Conservation (phyloP, 2,113 vertebrate genomes). For the Sorex araneus region DNA sequence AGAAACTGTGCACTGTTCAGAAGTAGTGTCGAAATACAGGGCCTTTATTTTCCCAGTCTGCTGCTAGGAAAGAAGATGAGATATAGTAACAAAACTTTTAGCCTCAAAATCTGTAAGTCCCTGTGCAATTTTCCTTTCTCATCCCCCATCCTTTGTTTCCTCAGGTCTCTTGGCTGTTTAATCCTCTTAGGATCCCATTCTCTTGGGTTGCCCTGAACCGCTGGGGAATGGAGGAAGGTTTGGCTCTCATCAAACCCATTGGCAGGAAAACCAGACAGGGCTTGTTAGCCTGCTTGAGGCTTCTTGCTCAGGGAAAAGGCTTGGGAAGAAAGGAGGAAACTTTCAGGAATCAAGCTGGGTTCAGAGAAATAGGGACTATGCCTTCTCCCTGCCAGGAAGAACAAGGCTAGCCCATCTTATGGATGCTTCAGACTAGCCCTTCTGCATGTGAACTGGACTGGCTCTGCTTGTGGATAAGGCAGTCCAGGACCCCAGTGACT, state of each 20-base stretch:
- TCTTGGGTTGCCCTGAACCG: neutral
- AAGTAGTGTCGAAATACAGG: neutral
- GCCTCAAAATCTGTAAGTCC: neutral
- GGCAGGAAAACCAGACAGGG: neutral
- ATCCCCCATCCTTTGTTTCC: fast-evolving
- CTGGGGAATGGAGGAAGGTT: neutral
- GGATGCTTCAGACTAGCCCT: neutral
- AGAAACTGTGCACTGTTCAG: fast-evolving
- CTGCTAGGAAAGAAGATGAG: neutral
- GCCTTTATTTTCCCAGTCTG: neutral
- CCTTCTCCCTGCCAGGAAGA: neutral
- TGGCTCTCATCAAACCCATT: neutral
- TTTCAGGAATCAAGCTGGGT: neutral
- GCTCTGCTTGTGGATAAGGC: neutral
- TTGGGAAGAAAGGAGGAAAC: neutral
- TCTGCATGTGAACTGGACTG: neutral
- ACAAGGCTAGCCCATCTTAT: neutral
- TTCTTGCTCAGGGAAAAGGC: neutral
- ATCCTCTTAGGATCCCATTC: slow-evolving; percentile 35
- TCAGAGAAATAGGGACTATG: neutral
- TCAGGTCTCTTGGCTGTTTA: neutral
- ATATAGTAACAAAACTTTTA: neutral
- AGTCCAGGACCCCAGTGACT: neutral
- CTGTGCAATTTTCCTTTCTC: neutral
- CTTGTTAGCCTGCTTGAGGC: neutral